phyloP scores from a whole-genome alignment of 2,797 vertebrate genomes.

The Gallinago stenura region DNA sequence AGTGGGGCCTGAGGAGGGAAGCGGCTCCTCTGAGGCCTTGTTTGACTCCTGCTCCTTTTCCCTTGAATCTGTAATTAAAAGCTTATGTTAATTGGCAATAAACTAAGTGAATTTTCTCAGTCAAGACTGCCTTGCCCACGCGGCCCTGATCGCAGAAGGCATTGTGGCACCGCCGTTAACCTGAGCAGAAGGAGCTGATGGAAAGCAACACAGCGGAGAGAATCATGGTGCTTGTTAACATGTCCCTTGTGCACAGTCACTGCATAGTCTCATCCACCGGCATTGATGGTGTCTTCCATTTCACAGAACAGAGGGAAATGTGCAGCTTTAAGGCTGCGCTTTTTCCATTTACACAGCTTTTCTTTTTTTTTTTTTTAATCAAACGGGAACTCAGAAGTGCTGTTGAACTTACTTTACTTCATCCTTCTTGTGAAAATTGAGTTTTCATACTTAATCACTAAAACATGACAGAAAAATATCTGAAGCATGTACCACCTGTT shows the following conservation, averaged over 20 bases:
- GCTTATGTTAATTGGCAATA: not conserved
- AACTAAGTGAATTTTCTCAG: not conserved
- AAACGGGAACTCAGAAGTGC: not conserved
- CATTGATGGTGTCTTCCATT: fast-evolving
- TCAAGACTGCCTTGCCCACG: not conserved
- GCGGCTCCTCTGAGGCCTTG: fast-evolving
- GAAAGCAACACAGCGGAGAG: not conserved
- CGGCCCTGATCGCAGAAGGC: not conserved
- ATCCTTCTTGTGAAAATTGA: conserved; percentile 37
- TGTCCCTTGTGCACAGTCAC: not conserved
- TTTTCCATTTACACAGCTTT: not conserved
- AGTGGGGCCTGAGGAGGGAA: not conserved
- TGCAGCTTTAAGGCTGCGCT: not conserved
- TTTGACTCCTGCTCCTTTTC: not conserved
- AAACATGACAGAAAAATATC: conserved; percentile 31
- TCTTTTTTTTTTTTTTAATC: not conserved
- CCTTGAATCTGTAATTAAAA: not conserved
- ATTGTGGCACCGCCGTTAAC: not conserved
- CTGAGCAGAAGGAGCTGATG: not conserved
- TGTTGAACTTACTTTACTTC: conserved; percentile 7
- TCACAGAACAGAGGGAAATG: not conserved
- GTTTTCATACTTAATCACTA: conserved; percentile 44
- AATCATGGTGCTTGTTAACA: not conserved
- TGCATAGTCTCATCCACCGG: not conserved
- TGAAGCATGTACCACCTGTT: conserved; percentile 38